Evolutionary conservation across 2,797 vertebrate species (phyloP).

Genomic region (Threskiornis aethiopicus): DNA sequence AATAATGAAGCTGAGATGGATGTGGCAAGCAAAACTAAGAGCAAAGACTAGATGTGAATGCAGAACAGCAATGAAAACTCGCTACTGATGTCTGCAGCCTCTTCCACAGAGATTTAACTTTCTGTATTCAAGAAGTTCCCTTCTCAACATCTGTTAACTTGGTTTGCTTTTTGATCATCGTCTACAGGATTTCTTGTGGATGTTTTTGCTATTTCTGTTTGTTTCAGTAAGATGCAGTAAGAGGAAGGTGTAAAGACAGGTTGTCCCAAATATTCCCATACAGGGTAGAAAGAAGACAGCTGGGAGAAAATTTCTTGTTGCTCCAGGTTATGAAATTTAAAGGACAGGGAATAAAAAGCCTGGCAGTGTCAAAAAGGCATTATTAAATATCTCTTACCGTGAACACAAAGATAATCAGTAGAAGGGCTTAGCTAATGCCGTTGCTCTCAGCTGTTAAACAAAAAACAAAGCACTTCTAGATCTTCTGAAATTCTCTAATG

Average conservation of each 20-base stretch:
- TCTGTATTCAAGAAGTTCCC: background rate
- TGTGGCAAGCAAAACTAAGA: background rate
- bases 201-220: background rate
- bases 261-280: background rate
- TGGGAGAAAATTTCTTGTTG: background rate
- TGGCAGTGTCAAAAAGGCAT: background rate
- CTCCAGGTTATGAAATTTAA: background rate
- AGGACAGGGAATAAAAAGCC: background rate
- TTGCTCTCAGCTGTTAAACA: background rate
- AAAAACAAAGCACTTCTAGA: background rate
- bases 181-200: background rate
- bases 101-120: background rate
- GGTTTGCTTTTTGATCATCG: background rate
- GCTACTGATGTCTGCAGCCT: background rate
- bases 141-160: background rate
- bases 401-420: background rate
- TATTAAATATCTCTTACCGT: background rate
- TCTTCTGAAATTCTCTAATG: background rate
- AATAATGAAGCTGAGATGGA: background rate
- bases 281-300: background rate
- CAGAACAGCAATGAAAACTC: background rate
- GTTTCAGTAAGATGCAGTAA: background rate
- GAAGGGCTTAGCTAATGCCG: background rate
- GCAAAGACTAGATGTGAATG: background rate
- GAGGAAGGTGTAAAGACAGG: background rate